Percentiles rank a stretch among this genome's conserved stretches.
Evolutionary conservation across 1,140 invertebrate species (phyloP).

Genomic region (Trichonephila inaurata): DNA sequence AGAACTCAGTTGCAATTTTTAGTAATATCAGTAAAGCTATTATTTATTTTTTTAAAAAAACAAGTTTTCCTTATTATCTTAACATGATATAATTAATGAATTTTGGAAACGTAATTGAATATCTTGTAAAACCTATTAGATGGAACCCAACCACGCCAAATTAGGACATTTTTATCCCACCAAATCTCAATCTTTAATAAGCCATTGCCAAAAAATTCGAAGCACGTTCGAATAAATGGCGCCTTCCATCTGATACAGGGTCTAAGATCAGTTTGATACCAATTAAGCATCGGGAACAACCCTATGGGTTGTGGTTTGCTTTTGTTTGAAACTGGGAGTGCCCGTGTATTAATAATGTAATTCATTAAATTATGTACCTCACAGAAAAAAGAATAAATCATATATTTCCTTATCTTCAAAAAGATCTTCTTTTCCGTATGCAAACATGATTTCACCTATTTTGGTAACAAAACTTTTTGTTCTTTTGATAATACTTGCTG

Average conservation of each 20-base stretch:
- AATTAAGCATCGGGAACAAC: background rate
- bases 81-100: background rate
- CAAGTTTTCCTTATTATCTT: too few species aligned
- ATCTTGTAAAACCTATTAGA: background rate
- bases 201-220: background rate
- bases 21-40: too few species aligned
- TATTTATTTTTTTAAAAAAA: too few species aligned
- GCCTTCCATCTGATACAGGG: background rate
- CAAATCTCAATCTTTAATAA: background rate
- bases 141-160: background rate
- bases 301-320: background rate
- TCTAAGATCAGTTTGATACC: background rate
- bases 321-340: background rate
- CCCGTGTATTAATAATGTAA: background rate
- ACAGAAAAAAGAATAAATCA: background rate
- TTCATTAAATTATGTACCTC: background rate
- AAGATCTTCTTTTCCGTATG: slow-evolving; percentile 11
- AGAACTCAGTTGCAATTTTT: too few species aligned
- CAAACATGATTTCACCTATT: background rate
- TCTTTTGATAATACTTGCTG: background rate
- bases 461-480: background rate
- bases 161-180: background rate
- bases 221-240: background rate
- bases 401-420: background rate
- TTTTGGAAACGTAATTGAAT: background rate